phyloP scores from a whole-genome alignment of 2,113 vertebrate species.

The Rhinoderma darwinii region DNA sequence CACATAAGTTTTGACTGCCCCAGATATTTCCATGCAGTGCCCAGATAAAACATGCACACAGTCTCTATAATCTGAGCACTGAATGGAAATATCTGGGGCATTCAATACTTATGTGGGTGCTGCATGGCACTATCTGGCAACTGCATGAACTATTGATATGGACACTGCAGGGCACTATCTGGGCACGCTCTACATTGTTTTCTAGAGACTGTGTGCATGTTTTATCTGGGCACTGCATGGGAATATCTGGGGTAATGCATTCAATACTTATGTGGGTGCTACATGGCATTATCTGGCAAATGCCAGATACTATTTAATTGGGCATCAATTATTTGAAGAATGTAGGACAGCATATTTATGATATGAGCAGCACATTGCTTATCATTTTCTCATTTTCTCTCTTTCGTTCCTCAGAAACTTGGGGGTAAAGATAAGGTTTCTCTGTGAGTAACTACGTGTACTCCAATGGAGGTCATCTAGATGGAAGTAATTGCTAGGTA shows the following conservation, averaged over 20 bases:
- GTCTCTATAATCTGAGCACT: no score
- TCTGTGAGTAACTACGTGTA: background rate
- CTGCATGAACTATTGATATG: no score
- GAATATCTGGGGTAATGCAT: background rate
- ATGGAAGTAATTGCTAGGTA: background rate
- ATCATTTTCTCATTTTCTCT: background rate
- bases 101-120: no score
- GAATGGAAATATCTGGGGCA: no score
- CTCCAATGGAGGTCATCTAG: background rate
- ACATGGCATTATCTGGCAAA: no score
- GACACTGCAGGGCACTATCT: no score
- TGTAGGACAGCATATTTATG: background rate
- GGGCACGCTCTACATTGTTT: no score
- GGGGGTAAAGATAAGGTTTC: background rate
- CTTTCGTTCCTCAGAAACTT: background rate
- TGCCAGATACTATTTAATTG: no score
- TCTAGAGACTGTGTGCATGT: no score
- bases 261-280: background rate
- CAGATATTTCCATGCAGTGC: background rate
- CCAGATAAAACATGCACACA: background rate
- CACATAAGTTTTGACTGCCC: background rate
- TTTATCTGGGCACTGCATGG: background rate
- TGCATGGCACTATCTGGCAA: no score
- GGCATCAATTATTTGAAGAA: background rate
- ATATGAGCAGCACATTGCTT: background rate